These are phyloP conservation scores for Oryzias javanicus DNA, from an alignment of 2,113 vertebrate species.

Conservation along the genomic window DNA sequence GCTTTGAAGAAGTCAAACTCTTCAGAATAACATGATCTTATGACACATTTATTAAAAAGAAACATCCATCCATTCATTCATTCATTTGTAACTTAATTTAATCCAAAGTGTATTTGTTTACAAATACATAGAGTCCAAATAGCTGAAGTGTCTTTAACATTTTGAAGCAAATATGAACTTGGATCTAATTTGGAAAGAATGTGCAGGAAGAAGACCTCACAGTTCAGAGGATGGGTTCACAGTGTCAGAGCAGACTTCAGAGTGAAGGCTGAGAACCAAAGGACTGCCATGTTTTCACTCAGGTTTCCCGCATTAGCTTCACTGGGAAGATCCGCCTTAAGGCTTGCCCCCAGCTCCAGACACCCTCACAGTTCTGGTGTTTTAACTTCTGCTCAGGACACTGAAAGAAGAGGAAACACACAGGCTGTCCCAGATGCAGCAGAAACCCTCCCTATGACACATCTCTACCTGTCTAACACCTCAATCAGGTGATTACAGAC, in stretches of 20 bases:
- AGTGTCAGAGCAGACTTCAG: constrained; percentile 9
- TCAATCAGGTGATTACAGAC: background rate
- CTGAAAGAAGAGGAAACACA: background rate
- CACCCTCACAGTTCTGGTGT: constrained; percentile 14
- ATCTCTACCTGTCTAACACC: background rate
- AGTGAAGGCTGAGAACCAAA: constrained; percentile 23
- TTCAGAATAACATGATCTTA: too few species aligned
- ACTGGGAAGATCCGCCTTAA: constrained; percentile 38
- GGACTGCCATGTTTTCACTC: constrained; percentile 23
- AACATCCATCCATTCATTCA: too few species aligned
- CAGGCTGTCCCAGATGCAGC: background rate
- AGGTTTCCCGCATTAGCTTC: constrained; percentile 36
- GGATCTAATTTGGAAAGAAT: constrained; percentile 16
- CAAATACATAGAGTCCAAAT: too few species aligned
- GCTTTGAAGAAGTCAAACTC: too few species aligned
- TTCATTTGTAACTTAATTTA: too few species aligned
- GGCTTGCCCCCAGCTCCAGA: constrained; percentile 53
- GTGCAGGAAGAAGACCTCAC: background rate
- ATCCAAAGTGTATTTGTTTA: too few species aligned
- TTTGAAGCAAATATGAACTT: constrained; percentile 11
- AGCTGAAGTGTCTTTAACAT: too few species aligned
- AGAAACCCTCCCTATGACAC: constrained; percentile 31
- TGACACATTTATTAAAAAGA: too few species aligned
- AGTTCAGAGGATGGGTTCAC: constrained; percentile 16
- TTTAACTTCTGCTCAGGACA: constrained; percentile 22